Conservation (phyloP, 2,113 vertebrate species). For the Macroglossus sobrinus region DNA sequence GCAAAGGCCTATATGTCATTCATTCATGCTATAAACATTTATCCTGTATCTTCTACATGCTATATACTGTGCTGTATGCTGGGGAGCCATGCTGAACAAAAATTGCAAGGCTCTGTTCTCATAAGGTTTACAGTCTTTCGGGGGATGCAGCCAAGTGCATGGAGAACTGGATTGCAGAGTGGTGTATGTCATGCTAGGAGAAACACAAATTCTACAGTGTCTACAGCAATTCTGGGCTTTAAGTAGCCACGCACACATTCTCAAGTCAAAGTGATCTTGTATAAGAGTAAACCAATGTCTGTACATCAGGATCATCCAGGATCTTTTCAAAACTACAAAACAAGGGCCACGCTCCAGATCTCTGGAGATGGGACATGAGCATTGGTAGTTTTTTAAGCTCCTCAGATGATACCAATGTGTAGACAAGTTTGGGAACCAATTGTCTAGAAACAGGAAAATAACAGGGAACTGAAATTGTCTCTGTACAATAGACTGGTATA, state of each 20-base stretch:
- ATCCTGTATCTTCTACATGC: not conserved
- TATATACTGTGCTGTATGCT: accelerated
- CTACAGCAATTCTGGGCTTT: not conserved
- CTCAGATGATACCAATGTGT: not conserved
- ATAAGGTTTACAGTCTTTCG: not conserved
- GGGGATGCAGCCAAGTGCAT: not conserved
- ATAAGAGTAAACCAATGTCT: not conserved
- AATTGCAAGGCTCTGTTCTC: not conserved
- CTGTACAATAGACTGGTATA: not conserved
- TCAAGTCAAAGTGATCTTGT: not conserved
- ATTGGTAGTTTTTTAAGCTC: not conserved
- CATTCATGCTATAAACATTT: not conserved
- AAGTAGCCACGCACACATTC: not conserved
- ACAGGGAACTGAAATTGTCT: not conserved
- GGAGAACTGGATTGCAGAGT: not conserved
- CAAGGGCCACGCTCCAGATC: not conserved
- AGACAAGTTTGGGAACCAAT: not conserved
- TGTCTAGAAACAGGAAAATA: slow-evolving; percentile 14
- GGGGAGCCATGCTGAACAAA: not conserved
- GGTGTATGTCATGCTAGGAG: not conserved
- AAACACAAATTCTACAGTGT: not conserved
- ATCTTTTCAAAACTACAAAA: not conserved
- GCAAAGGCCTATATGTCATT: not conserved
- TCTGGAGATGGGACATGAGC: not conserved
- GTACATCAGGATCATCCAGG: not conserved